These are phyloP conservation scores for Origma solitaria DNA, from an alignment of 2,113 vertebrate species.

Conservation along the genomic window DNA sequence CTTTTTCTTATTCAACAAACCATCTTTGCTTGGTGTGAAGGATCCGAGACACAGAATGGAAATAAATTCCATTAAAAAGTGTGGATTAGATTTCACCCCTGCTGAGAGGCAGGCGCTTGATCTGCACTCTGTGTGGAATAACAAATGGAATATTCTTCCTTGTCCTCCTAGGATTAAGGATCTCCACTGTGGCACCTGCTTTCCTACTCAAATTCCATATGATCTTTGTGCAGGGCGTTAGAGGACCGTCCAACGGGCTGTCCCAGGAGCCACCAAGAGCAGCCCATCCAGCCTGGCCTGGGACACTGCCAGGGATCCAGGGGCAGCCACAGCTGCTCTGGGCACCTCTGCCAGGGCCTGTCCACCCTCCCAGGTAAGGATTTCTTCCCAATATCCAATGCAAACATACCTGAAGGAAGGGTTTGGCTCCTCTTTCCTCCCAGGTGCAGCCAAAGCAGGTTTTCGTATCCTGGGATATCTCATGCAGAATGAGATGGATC, in stretches of 20 bases:
- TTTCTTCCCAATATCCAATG: neutral
- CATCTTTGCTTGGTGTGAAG: neutral
- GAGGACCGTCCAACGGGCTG: no score
- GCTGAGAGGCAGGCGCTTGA: neutral
- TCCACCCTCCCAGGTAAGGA: neutral
- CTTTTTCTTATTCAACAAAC: neutral
- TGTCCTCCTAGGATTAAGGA: neutral
- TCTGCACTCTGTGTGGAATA: neutral
- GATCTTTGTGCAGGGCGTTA: neutral
- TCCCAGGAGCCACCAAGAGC: neutral
- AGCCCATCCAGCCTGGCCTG: neutral
- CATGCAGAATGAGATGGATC: neutral
- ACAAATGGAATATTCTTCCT: neutral
- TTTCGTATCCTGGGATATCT: neutral
- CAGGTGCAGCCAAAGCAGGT: neutral
- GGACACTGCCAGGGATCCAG: neutral
- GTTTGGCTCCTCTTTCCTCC: neutral
- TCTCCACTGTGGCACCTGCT: neutral
- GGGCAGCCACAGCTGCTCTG: neutral
- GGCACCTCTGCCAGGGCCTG: neutral
- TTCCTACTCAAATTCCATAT: accelerated
- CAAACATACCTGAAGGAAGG: neutral
- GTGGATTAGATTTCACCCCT: neutral
- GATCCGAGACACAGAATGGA: accelerated
- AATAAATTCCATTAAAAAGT: neutral